These are phyloP conservation scores for Cotesia chilonis DNA, from an alignment of 1,140 invertebrate genomes.

Conservation along the genomic window DNA sequence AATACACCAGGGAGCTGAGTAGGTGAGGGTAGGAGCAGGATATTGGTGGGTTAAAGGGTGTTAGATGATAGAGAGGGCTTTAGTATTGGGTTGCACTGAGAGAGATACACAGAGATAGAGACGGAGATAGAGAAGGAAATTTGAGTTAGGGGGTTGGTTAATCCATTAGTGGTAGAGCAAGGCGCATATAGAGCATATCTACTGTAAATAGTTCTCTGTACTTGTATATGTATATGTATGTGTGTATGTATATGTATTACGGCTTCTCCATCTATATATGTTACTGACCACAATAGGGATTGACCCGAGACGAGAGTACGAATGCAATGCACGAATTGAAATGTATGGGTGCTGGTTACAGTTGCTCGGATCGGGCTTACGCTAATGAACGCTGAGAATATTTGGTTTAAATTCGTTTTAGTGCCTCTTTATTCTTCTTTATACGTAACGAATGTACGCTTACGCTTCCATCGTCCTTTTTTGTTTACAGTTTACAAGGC, in stretches of 20 bases:
- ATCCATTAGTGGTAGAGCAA: constrained; percentile 31
- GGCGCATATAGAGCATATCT: neutral
- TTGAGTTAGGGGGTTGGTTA: constrained; percentile 24
- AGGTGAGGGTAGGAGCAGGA: neutral
- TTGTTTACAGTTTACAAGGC: neutral
- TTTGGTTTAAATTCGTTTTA: constrained; percentile 19
- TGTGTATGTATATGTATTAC: neutral
- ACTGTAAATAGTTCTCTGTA: neutral
- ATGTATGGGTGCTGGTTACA: neutral
- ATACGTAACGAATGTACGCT: neutral
- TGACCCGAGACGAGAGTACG: neutral
- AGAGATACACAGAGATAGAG: neutral
- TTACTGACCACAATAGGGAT: constrained; percentile 15
- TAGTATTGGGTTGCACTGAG: neutral
- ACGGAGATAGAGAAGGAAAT: neutral
- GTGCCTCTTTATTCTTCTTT: neutral
- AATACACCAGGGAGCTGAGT: constrained; percentile 4
- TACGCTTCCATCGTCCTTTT: neutral
- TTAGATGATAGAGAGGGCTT: neutral
- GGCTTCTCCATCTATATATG: neutral
- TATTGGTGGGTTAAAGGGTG: neutral
- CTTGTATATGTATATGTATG: neutral
- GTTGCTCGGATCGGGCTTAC: neutral
- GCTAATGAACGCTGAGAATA: constrained; percentile 18
- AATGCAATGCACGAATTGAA: too few relatives aligned